Percentiles rank a stretch among this genome's conserved stretches.
phyloP scores from a whole-genome alignment of 2,797 vertebrate genomes.

The Hippocampus kuda region DNA sequence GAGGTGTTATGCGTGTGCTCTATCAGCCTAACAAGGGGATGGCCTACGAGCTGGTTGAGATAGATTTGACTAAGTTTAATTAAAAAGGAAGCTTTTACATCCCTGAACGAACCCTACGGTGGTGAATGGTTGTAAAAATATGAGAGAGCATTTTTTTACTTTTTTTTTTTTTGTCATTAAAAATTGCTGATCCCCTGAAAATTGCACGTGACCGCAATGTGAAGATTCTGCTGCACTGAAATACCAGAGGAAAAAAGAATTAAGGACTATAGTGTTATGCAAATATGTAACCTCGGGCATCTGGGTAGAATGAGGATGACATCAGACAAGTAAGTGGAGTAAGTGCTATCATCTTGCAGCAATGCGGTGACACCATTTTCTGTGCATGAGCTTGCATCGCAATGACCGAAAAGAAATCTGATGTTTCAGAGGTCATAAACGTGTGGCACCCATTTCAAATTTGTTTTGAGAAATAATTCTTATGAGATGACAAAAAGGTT shows the following conservation, averaged over 20 bases:
- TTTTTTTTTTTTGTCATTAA: no score
- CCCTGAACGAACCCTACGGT: no score
- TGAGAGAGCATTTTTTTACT: no score
- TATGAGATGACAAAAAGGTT: background rate
- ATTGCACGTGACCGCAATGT: background rate
- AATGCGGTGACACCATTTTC: background rate
- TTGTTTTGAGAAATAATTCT: background rate
- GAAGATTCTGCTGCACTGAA: background rate
- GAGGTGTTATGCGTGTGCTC: no score
- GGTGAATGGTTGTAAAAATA: no score
- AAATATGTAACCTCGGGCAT: background rate
- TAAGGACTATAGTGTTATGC: background rate
- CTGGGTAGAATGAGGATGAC: background rate
- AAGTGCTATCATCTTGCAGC: background rate
- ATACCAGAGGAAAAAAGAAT: background rate
- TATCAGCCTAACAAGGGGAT: no score
- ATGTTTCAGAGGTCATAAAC: background rate
- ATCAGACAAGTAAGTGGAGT: conserved; percentile 1
- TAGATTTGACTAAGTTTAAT: no score
- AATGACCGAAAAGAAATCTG: background rate
- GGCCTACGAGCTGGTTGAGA: no score
- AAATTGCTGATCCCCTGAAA: background rate
- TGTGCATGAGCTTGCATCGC: background rate
- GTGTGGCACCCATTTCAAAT: background rate
- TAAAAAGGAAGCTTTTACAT: no score